Evolutionary conservation across 2,888 invertebrate genomes (phyloP).

Genomic region (Fragum whitleyi): DNA sequence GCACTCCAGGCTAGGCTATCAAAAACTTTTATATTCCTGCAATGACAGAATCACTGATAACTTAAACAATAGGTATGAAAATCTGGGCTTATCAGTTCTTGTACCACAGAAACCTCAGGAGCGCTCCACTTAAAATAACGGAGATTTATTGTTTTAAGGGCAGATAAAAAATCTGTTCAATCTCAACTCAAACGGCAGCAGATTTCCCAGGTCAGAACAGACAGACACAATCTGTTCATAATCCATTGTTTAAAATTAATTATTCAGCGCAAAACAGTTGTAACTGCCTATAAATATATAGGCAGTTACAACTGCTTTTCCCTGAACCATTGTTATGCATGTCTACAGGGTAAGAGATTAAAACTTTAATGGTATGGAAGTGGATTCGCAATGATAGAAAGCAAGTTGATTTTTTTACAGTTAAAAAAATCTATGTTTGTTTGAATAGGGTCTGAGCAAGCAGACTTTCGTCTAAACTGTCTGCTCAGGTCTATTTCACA

Average conservation of each 20-base stretch:
- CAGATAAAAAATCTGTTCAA: slow-evolving; percentile 14
- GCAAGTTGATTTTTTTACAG: too few relatives aligned
- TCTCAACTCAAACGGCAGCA: slow-evolving; percentile 21
- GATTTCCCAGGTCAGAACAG: slow-evolving; percentile 4
- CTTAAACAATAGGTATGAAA: slow-evolving; percentile 21
- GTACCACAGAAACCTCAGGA: slow-evolving; percentile 6
- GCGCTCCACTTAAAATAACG: slow-evolving; percentile 21
- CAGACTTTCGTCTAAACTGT: too few relatives aligned
- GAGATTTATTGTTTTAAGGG: slow-evolving; percentile 23
- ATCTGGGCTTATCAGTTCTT: slow-evolving; percentile 18
- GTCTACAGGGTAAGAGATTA: too few relatives aligned
- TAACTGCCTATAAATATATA: too few relatives aligned
- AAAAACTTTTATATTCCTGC: slow-evolving; percentile 5
- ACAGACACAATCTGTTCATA: slow-evolving; percentile 7
- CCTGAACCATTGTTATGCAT: not conserved
- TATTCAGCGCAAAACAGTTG: too few relatives aligned
- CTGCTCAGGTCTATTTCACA: too few relatives aligned
- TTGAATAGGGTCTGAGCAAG: too few relatives aligned
- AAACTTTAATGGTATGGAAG: too few relatives aligned
- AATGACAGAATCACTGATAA: slow-evolving; percentile 20
- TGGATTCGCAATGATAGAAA: too few relatives aligned
- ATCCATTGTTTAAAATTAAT: slow-evolving; percentile 2
- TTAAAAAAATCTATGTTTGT: too few relatives aligned
- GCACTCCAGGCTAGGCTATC: slow-evolving; percentile 12
- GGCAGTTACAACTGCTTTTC: too few relatives aligned